These are phyloP conservation scores for Antheraea yamamai DNA, from an alignment of 2,888 invertebrate species.

Conservation along the genomic window DNA sequence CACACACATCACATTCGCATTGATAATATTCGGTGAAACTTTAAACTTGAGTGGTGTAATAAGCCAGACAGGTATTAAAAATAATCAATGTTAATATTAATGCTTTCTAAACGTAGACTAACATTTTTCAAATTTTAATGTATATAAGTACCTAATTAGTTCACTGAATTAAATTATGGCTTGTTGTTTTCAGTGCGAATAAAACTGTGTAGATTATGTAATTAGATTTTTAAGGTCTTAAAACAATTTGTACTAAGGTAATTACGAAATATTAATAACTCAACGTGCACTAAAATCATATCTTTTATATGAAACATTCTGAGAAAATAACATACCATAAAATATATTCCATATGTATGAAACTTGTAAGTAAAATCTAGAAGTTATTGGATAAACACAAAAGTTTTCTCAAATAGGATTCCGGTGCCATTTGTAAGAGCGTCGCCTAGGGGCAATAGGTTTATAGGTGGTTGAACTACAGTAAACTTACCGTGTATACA, in stretches of 20 bases:
- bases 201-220: background rate
- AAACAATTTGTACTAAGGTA: background rate
- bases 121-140: too few species aligned
- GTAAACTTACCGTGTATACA: background rate
- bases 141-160: too few species aligned
- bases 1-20: too few species aligned
- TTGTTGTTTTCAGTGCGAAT: background rate
- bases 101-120: too few species aligned
- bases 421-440: constrained; percentile 4
- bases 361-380: constrained; percentile 2
- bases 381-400: constrained; percentile 4
- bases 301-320: background rate
- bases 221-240: background rate
- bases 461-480: background rate
- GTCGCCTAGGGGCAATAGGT: constrained; percentile 2
- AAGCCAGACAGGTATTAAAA: too few species aligned
- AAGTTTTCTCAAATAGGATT: constrained; percentile 7
- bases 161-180: background rate
- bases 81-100: too few species aligned
- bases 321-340: background rate
- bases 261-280: background rate
- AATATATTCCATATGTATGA: background rate
- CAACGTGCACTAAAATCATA: background rate
- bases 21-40: too few species aligned
- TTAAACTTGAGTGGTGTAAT: too few species aligned